Conservation (phyloP, 2,888 invertebrate genomes). For the Drosophila mulleri region DNA sequence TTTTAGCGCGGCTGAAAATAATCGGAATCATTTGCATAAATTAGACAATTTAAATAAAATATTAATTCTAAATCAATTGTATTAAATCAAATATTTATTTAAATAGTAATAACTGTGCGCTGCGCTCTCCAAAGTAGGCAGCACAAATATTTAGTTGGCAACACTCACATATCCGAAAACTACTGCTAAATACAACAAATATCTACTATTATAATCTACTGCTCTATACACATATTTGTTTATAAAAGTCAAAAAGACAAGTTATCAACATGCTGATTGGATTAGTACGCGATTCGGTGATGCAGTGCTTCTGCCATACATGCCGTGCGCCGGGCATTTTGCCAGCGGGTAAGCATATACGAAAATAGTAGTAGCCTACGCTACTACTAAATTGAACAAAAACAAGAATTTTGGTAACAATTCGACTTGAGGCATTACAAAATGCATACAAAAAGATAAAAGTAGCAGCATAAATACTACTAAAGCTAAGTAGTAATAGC, state of each 20-base stretch:
- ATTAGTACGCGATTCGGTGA: slow-evolving; percentile 95
- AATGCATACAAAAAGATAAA: background rate
- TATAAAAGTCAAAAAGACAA: slow-evolving; percentile 8
- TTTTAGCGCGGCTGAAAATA: slow-evolving; percentile 17
- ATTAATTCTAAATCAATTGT: slow-evolving; percentile 13
- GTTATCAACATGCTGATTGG: slow-evolving; percentile 91
- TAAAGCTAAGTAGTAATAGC: background rate
- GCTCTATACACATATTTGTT: slow-evolving; percentile 6
- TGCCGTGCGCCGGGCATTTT: slow-evolving; percentile 92
- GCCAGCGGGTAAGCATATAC: slow-evolving; percentile 89
- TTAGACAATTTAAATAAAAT: slow-evolving; percentile 27
- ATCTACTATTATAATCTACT: background rate
- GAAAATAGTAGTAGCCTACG: slow-evolving; percentile 27
- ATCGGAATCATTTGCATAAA: background rate
- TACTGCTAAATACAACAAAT: slow-evolving; percentile 10
- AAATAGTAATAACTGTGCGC: slow-evolving; percentile 22
- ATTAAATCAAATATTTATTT: slow-evolving; percentile 12
- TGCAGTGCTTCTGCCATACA: slow-evolving; percentile 97
- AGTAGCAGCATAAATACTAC: background rate
- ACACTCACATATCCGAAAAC: slow-evolving; percentile 53
- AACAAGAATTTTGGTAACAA: slow-evolving; percentile 54
- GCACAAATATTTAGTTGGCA: slow-evolving; percentile 18
- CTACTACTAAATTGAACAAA: slow-evolving; percentile 1
- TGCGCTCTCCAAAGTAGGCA: slow-evolving; percentile 30
- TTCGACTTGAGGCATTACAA: slow-evolving; percentile 31